These are phyloP conservation scores for Ctenopoma multispine DNA, from an alignment of 2,797 vertebrate species.

Conservation along the genomic window DNA sequence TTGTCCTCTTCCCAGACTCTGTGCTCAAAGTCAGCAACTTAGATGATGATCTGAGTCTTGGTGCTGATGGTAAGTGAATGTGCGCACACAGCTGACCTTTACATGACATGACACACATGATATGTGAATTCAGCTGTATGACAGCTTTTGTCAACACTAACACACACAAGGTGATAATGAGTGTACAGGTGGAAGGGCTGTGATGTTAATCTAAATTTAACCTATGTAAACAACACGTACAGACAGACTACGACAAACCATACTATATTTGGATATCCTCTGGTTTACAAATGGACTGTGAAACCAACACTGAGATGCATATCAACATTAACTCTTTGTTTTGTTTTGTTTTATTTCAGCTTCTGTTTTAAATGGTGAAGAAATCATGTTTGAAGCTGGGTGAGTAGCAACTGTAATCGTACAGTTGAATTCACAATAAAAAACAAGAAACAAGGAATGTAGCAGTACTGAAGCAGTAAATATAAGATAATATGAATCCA, in stretches of 20 bases:
- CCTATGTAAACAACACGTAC: background rate
- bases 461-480: background rate
- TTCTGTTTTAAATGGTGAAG: slow-evolving; percentile 55
- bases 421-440: background rate
- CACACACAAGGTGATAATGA: background rate
- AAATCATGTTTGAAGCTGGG: slow-evolving; percentile 53
- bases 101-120: background rate
- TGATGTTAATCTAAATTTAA: background rate
- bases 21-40: slow-evolving; percentile 79
- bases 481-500: background rate
- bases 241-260: background rate
- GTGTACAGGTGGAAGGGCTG: background rate
- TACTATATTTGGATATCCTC: background rate
- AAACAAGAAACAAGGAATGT: slow-evolving; percentile 3
- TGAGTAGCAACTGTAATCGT: slow-evolving; percentile 60
- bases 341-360: slow-evolving; percentile 73
- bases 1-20: slow-evolving; percentile 72
- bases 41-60: slow-evolving; percentile 89
- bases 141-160: background rate
- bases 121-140: background rate
- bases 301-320: background rate
- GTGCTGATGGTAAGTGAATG: slow-evolving; percentile 88
- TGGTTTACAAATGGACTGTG: background rate
- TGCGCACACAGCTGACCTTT: slow-evolving; percentile 1
- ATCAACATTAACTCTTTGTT: background rate